Conservation (phyloP, 1,140 invertebrate species). For the Scaptomyza montana region DNA sequence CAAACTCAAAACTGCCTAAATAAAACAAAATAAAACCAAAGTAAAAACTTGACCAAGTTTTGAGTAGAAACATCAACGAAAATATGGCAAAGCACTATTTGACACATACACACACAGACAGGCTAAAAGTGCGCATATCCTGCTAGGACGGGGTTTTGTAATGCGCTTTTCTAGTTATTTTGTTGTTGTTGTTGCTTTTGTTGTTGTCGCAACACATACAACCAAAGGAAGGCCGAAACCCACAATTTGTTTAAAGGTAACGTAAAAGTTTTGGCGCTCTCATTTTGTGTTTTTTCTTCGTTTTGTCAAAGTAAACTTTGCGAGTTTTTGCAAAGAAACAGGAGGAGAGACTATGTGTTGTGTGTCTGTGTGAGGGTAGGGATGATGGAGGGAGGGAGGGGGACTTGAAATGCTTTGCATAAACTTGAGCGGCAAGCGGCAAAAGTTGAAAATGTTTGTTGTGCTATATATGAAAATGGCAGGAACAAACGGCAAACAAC, state of each 20-base stretch:
- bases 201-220: neutral
- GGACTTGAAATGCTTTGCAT: constrained; percentile 60
- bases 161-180: constrained; percentile 56
- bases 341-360: neutral
- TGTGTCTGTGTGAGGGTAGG: neutral
- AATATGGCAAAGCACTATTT: constrained; percentile 51
- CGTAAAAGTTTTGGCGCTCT: constrained; percentile 65
- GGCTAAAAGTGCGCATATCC: constrained; percentile 68
- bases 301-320: constrained; percentile 12
- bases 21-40: constrained; percentile 15
- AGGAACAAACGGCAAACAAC: constrained; percentile 68
- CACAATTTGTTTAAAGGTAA: constrained; percentile 75
- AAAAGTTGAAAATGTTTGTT: constrained; percentile 69
- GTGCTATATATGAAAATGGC: constrained; percentile 55
- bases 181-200: constrained; percentile 41
- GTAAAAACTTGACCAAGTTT: constrained; percentile 56
- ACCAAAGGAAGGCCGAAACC: constrained; percentile 9
- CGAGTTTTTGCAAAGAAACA: neutral
- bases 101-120: constrained; percentile 2
- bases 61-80: constrained; percentile 68
- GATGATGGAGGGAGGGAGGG: no score
- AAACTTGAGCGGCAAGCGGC: constrained; percentile 60
- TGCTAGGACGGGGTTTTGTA: constrained; percentile 68
- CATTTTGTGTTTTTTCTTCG: constrained; percentile 19
- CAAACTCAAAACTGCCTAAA: no score